Evolutionary conservation across 2,113 vertebrate species (phyloP).

Genomic region (Genyomyrus donnyi): DNA sequence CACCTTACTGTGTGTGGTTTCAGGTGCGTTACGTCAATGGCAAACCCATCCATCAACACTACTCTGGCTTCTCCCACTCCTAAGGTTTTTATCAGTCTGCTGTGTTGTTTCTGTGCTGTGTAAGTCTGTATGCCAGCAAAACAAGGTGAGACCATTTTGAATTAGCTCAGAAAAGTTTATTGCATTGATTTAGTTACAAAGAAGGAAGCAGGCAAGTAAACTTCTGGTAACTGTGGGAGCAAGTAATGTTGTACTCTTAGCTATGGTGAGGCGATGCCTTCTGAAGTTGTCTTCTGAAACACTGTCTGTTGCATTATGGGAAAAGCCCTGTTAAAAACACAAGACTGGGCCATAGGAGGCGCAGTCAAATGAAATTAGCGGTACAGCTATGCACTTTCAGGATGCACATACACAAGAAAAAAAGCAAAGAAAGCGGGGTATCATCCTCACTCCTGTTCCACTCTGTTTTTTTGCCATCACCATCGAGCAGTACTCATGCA

Average conservation of each 20-base stretch:
- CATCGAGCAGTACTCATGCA: not conserved
- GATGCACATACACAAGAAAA: conserved; percentile 13
- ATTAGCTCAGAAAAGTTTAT: conserved; percentile 15
- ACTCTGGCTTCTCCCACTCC: not conserved
- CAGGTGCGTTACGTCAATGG: not conserved
- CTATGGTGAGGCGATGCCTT: not conserved
- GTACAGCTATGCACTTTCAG: conserved; percentile 4
- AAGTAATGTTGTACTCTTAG: not conserved
- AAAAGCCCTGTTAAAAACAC: not conserved
- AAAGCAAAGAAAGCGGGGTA: not conserved
- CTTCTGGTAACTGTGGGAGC: not conserved
- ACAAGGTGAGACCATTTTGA: not conserved
- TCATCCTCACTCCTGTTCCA: not conserved
- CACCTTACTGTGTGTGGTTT: not conserved
- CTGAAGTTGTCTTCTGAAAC: not conserved
- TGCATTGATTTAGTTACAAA: conserved; percentile 8
- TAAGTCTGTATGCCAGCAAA: not conserved
- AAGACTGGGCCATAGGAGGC: not conserved
- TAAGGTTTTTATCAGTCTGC: not conserved
- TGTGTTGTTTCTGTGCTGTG: not conserved
- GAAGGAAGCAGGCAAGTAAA: conserved; percentile 15
- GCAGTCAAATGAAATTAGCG: not conserved
- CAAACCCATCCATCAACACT: not conserved
- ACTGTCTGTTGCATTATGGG: not conserved
- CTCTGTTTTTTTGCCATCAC: not conserved